phyloP scores from a whole-genome alignment of 2,113 vertebrate genomes.

The Vanacampus margaritifer region DNA sequence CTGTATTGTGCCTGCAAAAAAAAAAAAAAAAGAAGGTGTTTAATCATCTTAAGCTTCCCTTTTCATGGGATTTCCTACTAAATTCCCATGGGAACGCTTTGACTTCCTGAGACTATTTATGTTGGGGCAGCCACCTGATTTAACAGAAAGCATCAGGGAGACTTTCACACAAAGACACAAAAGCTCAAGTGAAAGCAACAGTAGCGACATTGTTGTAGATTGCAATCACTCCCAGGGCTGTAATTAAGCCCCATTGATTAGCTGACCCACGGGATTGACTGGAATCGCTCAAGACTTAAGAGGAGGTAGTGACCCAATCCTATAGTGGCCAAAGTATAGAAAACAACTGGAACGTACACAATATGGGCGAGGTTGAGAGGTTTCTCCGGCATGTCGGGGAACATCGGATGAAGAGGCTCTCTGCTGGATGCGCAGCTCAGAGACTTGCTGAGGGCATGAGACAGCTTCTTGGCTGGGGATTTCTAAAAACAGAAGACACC shows the following conservation, averaged over 20 bases:
- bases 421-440: constrained; percentile 95
- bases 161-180: neutral
- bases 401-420: constrained; percentile 93
- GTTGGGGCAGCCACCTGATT: neutral
- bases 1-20: neutral
- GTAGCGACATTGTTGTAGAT: constrained; percentile 23
- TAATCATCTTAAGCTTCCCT: neutral
- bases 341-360: constrained; percentile 82
- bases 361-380: constrained; percentile 95
- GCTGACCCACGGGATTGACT: constrained; percentile 48
- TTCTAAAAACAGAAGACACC: constrained; percentile 73
- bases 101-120: neutral
- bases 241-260: constrained; percentile 63
- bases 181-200: constrained; percentile 2
- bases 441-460: constrained; percentile 95
- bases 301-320: constrained; percentile 9
- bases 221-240: constrained; percentile 40
- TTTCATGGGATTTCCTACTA: neutral
- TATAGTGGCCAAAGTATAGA: neutral
- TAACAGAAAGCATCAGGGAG: neutral
- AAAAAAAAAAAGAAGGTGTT: neutral
- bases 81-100: constrained; percentile 1
- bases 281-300: constrained; percentile 39
- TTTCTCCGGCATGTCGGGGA: constrained; percentile 93
- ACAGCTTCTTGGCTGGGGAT: constrained; percentile 98